Conservation (phyloP, 2,113 vertebrate species). For the Ailuropoda melanoleuca region DNA sequence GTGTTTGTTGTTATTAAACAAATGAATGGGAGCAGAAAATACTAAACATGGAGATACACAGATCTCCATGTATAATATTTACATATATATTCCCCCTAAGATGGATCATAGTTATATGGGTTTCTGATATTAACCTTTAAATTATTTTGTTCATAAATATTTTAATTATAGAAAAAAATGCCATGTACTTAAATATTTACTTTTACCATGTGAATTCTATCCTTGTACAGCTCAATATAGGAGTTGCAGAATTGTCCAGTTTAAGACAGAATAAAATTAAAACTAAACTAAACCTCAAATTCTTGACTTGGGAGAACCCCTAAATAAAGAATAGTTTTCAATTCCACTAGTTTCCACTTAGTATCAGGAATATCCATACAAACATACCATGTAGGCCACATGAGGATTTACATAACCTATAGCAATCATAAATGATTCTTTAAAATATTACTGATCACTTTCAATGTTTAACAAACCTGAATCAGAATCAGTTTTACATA, state of each 20-base stretch:
- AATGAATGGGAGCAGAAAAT: not conserved
- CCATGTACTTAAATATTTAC: not conserved
- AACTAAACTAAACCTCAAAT: not conserved
- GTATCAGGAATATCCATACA: too few species aligned
- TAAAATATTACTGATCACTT: not conserved
- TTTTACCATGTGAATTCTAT: not conserved
- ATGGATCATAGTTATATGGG: not conserved
- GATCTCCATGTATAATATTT: not conserved
- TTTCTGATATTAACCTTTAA: not conserved
- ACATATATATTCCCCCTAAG: not conserved
- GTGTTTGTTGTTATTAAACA: not conserved
- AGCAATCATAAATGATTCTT: not conserved
- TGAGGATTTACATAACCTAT: not conserved
- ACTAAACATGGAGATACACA: not conserved
- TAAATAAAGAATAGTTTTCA: not conserved
- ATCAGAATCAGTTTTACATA: not conserved
- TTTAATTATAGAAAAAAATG: not conserved
- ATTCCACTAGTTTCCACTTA: not conserved
- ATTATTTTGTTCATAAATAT: not conserved
- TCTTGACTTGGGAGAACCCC: not conserved
- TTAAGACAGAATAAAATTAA: not conserved
- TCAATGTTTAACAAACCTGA: not conserved
- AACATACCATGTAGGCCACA: not conserved
- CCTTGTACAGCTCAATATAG: not conserved
- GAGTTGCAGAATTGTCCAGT: not conserved